Base-by-base conservation (phyloP, 2,888 invertebrate genomes). In the Eupeodes luniger region DNA sequence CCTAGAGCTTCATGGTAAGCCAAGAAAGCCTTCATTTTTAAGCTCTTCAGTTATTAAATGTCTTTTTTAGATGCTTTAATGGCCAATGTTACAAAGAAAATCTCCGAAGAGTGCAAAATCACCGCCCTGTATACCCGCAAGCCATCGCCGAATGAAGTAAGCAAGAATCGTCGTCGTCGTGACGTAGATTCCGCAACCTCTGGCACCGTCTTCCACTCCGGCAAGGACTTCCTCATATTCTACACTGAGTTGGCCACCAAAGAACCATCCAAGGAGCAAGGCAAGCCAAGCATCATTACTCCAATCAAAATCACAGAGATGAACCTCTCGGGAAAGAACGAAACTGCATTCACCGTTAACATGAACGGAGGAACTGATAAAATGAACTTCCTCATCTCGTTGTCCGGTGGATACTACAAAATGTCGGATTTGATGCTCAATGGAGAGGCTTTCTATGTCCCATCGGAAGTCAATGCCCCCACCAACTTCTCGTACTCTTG, bases 1-100 rank as follows among this genome's bases (percentile, higher is more conserved):
- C 47, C 82, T 93, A 76, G 91, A 89, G 81, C 76, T 72, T 6
- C 96, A 96, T 91, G 95, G 96, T 93, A 94, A 93, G 89, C 0
- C 3, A 44, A 47, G 14, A 10, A 12, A 27, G 55, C 14, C 19
- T 2, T 27, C 5, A n/a, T 7, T 64, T 57, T 11, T 14, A 5
- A 7, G 14, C 4, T 3, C 12, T 44, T 57, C 5, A 7, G 53
- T 16, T 7, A 14, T 57, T n/a, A 62, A 75, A 40, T 49, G 92
- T 19, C 76, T 19, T 40, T 3, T 0, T 88, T 9, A 94, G 94
- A 94, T 92, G 89, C 91, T 5, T 94, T 95, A 89, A 96, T 96
- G 92, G 92, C 94, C 59, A 93, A 95, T 5, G 94, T 95, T 90
- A 94, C 94, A 90, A 92, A 93, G 0, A 93, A 95, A 70, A 91